Percentiles rank a stretch among this genome's conserved stretches.
Evolutionary conservation across 1,140 invertebrate species (phyloP).

Genomic region (Bombyx mori): DNA sequence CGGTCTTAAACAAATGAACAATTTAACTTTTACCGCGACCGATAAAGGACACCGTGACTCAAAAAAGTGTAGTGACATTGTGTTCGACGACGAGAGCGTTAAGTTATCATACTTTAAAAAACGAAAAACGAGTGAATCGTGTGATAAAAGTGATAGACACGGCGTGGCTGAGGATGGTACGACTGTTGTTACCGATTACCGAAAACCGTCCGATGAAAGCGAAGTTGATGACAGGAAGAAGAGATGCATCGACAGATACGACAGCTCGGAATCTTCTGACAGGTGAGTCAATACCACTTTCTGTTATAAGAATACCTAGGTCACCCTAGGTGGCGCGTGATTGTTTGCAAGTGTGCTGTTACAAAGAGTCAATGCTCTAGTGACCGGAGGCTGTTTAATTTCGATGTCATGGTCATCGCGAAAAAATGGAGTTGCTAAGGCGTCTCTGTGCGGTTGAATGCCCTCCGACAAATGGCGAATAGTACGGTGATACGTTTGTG

Average conservation of each 20-base stretch:
- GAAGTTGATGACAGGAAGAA: slow-evolving; percentile 79
- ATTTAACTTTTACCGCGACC: slow-evolving; percentile 65
- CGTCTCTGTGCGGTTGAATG: slow-evolving; percentile 49
- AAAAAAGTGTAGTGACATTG: slow-evolving; percentile 64
- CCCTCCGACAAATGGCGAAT: slow-evolving; percentile 29
- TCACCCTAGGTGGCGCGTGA: slow-evolving; percentile 15
- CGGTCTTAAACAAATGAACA: slow-evolving; percentile 49
- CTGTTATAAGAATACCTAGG: slow-evolving; percentile 26
- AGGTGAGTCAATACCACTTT: slow-evolving; percentile 74
- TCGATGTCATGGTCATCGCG: slow-evolving; percentile 66
- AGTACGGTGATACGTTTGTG: slow-evolving; percentile 25
- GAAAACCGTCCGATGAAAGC: slow-evolving; percentile 38
- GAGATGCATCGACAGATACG: slow-evolving; percentile 87
- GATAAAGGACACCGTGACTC: slow-evolving; percentile 57
- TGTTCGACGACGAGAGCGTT: slow-evolving; percentile 45
- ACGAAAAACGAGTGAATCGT: slow-evolving; percentile 57
- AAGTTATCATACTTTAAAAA: slow-evolving; percentile 63
- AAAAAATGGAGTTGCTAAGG: slow-evolving; percentile 50
- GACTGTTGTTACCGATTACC: slow-evolving; percentile 40
- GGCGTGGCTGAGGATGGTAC: slow-evolving; percentile 57
- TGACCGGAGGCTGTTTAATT: slow-evolving; percentile 64
- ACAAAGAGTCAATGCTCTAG: slow-evolving; percentile 62
- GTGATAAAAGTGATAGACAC: slow-evolving; percentile 64
- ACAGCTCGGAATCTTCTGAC: slow-evolving; percentile 91
- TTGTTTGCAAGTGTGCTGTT: slow-evolving; percentile 18